phyloP scores from a whole-genome alignment of 92 coral and sea anemone species.

The Heteractis magnifica region DNA sequence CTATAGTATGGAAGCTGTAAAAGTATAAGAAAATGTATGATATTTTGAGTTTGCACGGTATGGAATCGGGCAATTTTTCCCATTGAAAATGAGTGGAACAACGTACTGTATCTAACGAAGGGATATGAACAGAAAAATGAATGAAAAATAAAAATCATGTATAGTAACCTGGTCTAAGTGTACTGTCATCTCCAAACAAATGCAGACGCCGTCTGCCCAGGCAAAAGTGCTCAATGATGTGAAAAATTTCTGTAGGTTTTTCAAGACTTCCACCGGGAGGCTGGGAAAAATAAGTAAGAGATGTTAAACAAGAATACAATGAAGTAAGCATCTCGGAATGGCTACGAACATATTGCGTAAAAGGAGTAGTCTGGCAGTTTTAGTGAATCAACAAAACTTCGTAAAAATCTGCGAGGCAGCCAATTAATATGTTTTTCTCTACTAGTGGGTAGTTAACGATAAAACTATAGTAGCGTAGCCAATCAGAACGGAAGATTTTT shows the following conservation, averaged over 20 bases:
- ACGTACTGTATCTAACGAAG: neutral
- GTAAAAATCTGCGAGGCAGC: too few species aligned
- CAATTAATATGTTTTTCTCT: too few species aligned
- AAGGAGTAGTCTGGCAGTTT: too few species aligned
- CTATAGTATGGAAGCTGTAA: too few species aligned
- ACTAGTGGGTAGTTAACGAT: too few species aligned
- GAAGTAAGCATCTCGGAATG: neutral
- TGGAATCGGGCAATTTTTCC: too few species aligned
- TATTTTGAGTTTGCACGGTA: too few species aligned
- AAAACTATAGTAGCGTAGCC: too few species aligned
- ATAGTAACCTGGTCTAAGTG: slow-evolving; percentile 83
- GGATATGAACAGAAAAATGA: neutral
- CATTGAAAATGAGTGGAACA: neutral
- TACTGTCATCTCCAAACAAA: slow-evolving; percentile 88
- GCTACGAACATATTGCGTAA: neutral
- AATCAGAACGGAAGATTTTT: too few species aligned
- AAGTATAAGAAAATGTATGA: too few species aligned
- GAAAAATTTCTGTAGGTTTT: slow-evolving; percentile 96
- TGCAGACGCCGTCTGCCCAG: slow-evolving; percentile 94
- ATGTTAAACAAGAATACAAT: neutral
- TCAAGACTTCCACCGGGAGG: slow-evolving; percentile 89
- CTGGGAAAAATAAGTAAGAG: slow-evolving; percentile 33
- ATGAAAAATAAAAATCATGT: neutral
- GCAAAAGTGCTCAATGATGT: slow-evolving; percentile 95
- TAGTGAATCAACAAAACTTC: too few species aligned